phyloP scores from a whole-genome alignment of 2,113 vertebrate species.

The Lophura nycthemera region DNA sequence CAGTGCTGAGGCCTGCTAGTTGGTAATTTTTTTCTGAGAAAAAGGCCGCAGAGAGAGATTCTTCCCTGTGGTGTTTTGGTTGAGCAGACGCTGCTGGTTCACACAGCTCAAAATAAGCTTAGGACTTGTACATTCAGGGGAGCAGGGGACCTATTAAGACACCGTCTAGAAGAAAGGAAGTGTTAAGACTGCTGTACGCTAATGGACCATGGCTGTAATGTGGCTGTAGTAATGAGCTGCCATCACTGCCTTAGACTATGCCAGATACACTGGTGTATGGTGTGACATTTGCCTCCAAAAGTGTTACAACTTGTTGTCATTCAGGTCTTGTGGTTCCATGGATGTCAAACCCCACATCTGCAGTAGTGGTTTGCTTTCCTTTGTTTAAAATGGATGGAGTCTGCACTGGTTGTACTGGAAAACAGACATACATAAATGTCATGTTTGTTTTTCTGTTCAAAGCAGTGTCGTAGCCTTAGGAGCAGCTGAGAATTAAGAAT shows the following conservation, averaged over 20 bases:
- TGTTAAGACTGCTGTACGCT: background rate
- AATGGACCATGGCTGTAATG: background rate
- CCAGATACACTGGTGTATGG: background rate
- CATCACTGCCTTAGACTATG: background rate
- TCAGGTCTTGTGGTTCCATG: background rate
- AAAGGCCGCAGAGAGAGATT: background rate
- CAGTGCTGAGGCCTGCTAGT: background rate
- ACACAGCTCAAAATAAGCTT: background rate
- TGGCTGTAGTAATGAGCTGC: background rate
- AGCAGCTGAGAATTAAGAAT: background rate
- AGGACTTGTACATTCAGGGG: background rate
- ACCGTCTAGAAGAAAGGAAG: background rate
- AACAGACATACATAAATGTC: background rate
- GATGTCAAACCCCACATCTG: background rate
- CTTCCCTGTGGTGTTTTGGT: background rate
- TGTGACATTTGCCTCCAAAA: background rate
- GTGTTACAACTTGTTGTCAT: background rate
- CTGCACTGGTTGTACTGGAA: background rate
- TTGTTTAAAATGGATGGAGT: background rate
- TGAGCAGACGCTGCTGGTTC: background rate
- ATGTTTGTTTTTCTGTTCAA: background rate
- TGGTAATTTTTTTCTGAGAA: background rate
- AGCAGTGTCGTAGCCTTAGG: background rate
- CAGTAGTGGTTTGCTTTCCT: background rate
- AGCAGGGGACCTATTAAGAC: background rate